These are phyloP conservation scores for Danio aesculapii DNA, from an alignment of 2,797 vertebrate species.

Conservation along the genomic window DNA sequence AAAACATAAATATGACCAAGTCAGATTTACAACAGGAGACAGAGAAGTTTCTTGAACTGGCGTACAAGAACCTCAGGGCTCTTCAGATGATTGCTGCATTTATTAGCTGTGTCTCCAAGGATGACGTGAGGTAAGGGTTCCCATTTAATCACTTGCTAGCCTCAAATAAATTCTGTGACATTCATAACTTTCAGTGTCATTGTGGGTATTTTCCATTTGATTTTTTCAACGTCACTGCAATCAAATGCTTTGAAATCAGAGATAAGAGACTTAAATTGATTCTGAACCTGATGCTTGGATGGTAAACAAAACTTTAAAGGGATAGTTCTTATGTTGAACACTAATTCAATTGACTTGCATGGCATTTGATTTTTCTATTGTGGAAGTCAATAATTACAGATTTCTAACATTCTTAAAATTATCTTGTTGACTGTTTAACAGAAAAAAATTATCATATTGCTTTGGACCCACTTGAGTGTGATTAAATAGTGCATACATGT, in stretches of 20 bases:
- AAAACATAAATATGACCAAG: constrained; percentile 43
- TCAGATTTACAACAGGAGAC: constrained; percentile 47
- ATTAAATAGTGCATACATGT: too few relatives aligned
- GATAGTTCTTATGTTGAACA: too few relatives aligned
- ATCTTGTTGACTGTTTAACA: too few relatives aligned
- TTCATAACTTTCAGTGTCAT: neutral
- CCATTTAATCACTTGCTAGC: neutral
- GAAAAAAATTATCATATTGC: too few relatives aligned
- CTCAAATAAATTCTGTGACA: constrained; percentile 5
- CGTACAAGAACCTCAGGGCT: constrained; percentile 11
- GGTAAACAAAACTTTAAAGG: neutral
- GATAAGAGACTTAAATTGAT: constrained; percentile 19
- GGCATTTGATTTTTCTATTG: too few relatives aligned
- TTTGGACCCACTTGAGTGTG: too few relatives aligned
- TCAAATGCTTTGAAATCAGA: neutral
- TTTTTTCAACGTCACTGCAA: neutral
- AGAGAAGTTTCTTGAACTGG: constrained; percentile 23
- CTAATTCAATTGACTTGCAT: too few relatives aligned
- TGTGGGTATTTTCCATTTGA: constrained; percentile 15
- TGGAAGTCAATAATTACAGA: too few relatives aligned
- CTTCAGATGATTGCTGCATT: constrained; percentile 27
- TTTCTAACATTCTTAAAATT: too few relatives aligned
- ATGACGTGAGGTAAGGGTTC: neutral
- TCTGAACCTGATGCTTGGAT: constrained; percentile 9
- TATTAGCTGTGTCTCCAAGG: constrained; percentile 9